Evolutionary conservation across 1,140 invertebrate genomes (phyloP).

Genomic region (roundworm (Caenorhabditis elegans)): DNA sequence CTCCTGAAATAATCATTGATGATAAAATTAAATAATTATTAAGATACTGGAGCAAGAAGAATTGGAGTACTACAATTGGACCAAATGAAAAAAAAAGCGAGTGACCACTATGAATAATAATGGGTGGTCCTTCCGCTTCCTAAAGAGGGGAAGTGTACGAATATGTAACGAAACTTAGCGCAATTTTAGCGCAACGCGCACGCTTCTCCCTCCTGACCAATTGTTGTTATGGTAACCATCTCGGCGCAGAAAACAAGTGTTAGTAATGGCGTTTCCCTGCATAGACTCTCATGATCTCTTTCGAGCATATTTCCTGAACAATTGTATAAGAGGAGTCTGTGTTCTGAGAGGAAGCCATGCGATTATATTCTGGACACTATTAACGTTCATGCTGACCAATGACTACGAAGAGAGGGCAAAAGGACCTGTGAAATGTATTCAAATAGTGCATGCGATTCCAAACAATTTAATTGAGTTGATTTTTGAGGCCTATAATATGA

Average conservation of each 20-base stretch:
- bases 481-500: too few species aligned
- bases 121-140: neutral
- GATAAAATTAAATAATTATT: too few species aligned
- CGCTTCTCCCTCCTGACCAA: slow-evolving; percentile 2
- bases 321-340: too few species aligned
- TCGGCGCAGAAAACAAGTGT: slow-evolving; percentile 3
- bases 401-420: too few species aligned
- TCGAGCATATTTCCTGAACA: neutral
- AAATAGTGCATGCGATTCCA: too few species aligned
- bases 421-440: too few species aligned
- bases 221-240: slow-evolving; percentile 25
- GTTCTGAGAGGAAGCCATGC: too few species aligned
- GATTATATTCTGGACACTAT: too few species aligned
- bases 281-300: neutral
- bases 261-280: neutral
- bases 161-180: slow-evolving; percentile 30
- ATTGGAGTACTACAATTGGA: neutral
- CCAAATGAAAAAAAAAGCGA: neutral
- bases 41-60: neutral
- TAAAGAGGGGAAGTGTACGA: neutral
- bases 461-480: too few species aligned
- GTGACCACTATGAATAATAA: slow-evolving; percentile 32
- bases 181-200: neutral
- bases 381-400: too few species aligned
- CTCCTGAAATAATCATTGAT: neutral